phyloP scores from a whole-genome alignment of 2,113 vertebrate species.

The Cephalopterus ornatus region DNA sequence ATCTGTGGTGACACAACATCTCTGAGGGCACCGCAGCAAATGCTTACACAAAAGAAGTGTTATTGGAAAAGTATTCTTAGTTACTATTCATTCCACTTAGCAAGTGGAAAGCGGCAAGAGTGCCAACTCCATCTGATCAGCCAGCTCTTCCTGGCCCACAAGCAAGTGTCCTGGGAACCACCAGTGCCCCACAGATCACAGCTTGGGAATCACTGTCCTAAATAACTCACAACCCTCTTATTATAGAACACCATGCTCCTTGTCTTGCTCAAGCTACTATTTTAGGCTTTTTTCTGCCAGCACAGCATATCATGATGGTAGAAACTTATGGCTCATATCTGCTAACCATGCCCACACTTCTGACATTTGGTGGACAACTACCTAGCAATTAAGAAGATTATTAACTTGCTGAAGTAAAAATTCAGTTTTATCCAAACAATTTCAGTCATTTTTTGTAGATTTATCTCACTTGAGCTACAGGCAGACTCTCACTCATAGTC shows the following conservation, averaged over 20 bases:
- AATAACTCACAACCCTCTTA: not conserved
- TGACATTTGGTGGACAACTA: not conserved
- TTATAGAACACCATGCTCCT: not conserved
- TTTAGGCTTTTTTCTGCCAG: not conserved
- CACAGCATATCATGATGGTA: not conserved
- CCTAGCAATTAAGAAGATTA: not conserved
- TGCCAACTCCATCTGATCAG: not conserved
- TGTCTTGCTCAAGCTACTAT: not conserved
- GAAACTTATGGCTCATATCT: not conserved
- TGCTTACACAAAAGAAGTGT: not conserved
- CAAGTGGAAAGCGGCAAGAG: not conserved
- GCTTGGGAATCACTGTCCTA: not conserved
- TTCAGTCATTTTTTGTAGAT: not conserved
- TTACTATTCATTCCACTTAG: not conserved
- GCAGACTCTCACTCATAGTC: not conserved
- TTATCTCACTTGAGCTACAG: not conserved
- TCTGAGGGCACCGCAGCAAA: not conserved
- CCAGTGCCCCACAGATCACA: not conserved
- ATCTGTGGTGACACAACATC: not conserved
- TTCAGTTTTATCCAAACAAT: not conserved
- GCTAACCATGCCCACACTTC: not conserved
- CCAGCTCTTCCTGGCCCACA: not conserved
- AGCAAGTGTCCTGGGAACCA: not conserved
- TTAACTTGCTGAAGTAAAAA: not conserved
- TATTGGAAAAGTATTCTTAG: slow-evolving; percentile 21